phyloP scores from a whole-genome alignment of 2,113 vertebrate species.

The Hippocampus guttulatus region DNA sequence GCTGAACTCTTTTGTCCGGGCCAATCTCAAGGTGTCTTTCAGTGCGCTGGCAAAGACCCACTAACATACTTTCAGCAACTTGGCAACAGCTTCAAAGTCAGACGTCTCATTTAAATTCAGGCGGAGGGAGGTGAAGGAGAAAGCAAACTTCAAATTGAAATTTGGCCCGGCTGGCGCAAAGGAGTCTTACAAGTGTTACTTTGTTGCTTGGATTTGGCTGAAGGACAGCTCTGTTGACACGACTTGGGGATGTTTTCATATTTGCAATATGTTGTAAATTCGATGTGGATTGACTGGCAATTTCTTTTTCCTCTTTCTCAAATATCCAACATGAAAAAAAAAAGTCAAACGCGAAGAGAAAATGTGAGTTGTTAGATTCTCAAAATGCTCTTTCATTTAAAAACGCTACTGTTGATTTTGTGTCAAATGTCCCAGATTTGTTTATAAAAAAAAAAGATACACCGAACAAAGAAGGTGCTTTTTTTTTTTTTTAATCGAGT shows the following conservation, averaged over 20 bases:
- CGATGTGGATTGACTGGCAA: neutral
- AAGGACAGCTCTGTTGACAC: slow-evolving; percentile 12
- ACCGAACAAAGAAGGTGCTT: neutral
- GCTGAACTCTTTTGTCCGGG: slow-evolving; percentile 50
- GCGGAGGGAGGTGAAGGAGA: slow-evolving; percentile 37
- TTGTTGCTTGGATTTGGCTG: slow-evolving; percentile 10
- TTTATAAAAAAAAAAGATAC: neutral
- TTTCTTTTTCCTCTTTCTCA: neutral
- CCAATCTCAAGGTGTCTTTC: slow-evolving; percentile 61
- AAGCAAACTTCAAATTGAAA: slow-evolving; percentile 67
- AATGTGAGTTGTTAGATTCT: neutral
- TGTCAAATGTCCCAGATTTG: neutral
- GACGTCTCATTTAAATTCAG: slow-evolving; percentile 75
- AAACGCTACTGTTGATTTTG: neutral
- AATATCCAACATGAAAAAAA: neutral
- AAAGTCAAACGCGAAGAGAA: neutral
- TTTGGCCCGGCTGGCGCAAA: slow-evolving; percentile 28
- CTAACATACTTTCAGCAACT: slow-evolving; percentile 69
- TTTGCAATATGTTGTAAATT: neutral
- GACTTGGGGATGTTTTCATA: neutral
- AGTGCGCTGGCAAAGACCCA: slow-evolving; percentile 58
- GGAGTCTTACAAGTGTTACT: slow-evolving; percentile 10
- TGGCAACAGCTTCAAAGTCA: slow-evolving; percentile 71
- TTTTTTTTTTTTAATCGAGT: neutral
- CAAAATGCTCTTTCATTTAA: neutral